Conservation (phyloP, 2,113 vertebrate species). For the Rafetus swinhoei region DNA sequence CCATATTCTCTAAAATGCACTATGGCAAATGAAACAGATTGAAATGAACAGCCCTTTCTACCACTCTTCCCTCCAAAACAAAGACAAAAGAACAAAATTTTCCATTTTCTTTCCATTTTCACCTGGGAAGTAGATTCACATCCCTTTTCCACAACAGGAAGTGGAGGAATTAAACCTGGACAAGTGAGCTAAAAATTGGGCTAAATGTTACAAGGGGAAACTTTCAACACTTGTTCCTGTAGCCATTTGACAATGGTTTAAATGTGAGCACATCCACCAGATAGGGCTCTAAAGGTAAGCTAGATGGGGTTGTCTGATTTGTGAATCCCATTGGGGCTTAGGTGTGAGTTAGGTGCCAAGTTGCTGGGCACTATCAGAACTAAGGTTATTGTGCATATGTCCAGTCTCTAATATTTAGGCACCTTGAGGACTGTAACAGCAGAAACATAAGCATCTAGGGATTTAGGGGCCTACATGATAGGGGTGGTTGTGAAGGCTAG, state of each 20-base stretch:
- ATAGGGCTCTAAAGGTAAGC: neutral
- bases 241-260: neutral
- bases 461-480: neutral
- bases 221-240: neutral
- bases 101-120: slow-evolving; percentile 1
- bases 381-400: neutral
- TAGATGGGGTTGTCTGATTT: neutral
- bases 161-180: neutral
- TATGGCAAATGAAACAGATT: slow-evolving; percentile 14
- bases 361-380: neutral
- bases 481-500: neutral
- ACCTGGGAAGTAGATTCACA: neutral
- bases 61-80: neutral
- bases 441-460: neutral
- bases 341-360: neutral
- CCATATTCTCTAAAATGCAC: neutral
- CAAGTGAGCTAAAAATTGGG: neutral
- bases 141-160: neutral
- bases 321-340: neutral
- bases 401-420: neutral
- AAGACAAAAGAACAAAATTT: neutral
- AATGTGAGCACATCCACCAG: neutral
- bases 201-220: neutral
- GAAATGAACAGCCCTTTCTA: neutral
- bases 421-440: neutral